A percentile compares a stretch with the other conserved stretches of the same genome.
Conservation (phyloP, 1,140 invertebrate genomes). For the Drosophila miranda region DNA sequence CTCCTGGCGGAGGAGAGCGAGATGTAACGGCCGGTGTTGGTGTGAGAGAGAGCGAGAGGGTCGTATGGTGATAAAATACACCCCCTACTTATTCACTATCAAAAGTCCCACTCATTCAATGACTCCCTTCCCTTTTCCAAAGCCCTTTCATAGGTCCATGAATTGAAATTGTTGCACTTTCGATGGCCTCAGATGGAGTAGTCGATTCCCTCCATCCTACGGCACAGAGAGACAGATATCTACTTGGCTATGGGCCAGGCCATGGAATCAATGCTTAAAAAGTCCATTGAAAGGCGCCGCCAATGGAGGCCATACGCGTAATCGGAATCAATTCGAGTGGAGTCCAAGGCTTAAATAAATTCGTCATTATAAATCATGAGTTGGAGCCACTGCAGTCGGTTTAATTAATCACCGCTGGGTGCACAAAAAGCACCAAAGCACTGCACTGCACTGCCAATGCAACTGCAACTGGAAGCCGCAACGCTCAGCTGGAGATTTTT, state of each 20-base stretch:
- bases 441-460: conserved; percentile 1
- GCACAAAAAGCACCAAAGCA: conserved; percentile 61
- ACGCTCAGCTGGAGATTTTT: conserved; percentile 73
- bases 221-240: neutral
- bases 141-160: neutral
- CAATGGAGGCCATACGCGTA: conserved; percentile 52
- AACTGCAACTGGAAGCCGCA: conserved; percentile 32
- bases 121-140: no score
- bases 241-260: conserved; percentile 7
- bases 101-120: no score
- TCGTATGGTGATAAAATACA: no score
- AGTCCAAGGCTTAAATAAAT: conserved; percentile 75
- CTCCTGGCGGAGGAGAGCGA: no score
- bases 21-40: no score
- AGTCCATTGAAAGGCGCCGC: conserved; percentile 55
- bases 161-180: conserved; percentile 3
- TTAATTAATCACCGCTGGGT: conserved; percentile 56
- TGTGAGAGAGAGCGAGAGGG: no score
- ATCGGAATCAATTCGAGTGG: conserved; percentile 44
- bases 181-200: neutral
- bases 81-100: no score
- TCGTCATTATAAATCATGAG: conserved; percentile 81
- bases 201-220: conserved; percentile 2
- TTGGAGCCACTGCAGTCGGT: conserved; percentile 33
- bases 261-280: conserved; percentile 38